Evolutionary conservation across 2,797 vertebrate genomes (phyloP), one percentile per base, ranked within the genome.

Genomic region (Tiaroga cobitis): DNA sequence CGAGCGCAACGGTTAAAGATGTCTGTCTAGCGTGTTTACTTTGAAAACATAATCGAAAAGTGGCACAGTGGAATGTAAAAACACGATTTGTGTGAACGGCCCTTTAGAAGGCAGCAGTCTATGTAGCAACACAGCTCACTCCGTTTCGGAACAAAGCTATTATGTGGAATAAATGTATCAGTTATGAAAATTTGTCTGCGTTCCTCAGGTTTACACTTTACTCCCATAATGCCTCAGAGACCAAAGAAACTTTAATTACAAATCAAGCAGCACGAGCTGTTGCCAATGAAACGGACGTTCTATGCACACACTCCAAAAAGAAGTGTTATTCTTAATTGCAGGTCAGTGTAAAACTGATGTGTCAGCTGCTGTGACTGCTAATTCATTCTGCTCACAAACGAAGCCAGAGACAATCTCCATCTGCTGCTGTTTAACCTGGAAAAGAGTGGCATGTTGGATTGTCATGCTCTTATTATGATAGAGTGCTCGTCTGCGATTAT

Each of bases 301-400:
- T 80, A 77, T 85, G 83, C 88, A 81, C 87, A 86, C 87, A 88
- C 89, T 91, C 88, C 83, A 91, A 88, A 89, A 91, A 88, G 84
- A 92, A 93, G 90, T 92, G 92, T 93, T 92, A 89, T 91, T 90
- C 90, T 90, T 94, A 94, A 94, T 93, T 92, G 92, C 90, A 91
- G 93, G 93, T 94, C 92, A 93, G 88, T 88, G 89, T 86, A 88
- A 93, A 93, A 92, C 85, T 91, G 91, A 90, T 87, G 90, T 88
- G 85, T 94, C 92, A 92, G 92, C 92, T 93, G 91, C 91, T 87
- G 91, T 87, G 86, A 89, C 90, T 90, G 89, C 92, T 94, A 92
- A 94, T 93, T 94, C 93, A 94, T 92, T 94, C 90, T 79, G 80
- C 80, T 83, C 78, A 88, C 88, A 92, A 91, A 89, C 85, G 80